Percentiles rank a stretch among this genome's conserved stretches.
These are phyloP conservation scores for Icerya purchasi DNA, from an alignment of 2,888 invertebrate genomes.

Conservation along the genomic window DNA sequence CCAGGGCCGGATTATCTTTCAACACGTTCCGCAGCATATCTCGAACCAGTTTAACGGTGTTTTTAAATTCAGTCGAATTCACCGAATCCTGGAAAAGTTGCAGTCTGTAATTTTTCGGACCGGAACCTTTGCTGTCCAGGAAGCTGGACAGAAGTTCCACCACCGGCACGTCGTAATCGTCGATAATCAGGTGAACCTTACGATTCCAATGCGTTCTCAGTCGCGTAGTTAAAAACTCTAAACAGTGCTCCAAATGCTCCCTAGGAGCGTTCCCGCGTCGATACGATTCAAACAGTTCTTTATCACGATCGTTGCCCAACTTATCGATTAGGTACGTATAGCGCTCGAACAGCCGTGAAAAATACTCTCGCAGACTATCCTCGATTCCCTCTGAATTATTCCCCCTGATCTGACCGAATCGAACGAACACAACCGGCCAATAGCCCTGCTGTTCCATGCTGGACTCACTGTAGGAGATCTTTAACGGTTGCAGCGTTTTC, in stretches of 20 bases:
- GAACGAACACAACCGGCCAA: neutral
- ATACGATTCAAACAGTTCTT: neutral
- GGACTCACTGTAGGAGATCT: neutral
- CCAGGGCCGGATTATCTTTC: neutral
- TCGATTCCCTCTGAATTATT: neutral
- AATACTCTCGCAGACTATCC: neutral
- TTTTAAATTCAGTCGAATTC: neutral
- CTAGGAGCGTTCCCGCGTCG: neutral
- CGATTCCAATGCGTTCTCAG: neutral
- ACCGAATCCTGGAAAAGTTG: neutral
- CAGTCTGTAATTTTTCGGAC: neutral
- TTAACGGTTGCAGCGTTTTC: neutral
- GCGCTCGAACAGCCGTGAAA: neutral
- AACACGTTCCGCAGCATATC: neutral
- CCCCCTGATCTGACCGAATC: neutral
- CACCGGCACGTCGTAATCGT: neutral
- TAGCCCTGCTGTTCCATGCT: neutral
- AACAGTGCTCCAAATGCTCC: neutral
- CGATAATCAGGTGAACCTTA: neutral
- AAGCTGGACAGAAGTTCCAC: neutral
- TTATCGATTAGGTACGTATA: neutral
- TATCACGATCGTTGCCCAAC: neutral
- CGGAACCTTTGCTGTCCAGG: neutral
- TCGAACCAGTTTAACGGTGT: neutral
- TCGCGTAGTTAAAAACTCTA: neutral